phyloP scores from a whole-genome alignment of 2,113 vertebrate species.

The Montifringilla adamsi region DNA sequence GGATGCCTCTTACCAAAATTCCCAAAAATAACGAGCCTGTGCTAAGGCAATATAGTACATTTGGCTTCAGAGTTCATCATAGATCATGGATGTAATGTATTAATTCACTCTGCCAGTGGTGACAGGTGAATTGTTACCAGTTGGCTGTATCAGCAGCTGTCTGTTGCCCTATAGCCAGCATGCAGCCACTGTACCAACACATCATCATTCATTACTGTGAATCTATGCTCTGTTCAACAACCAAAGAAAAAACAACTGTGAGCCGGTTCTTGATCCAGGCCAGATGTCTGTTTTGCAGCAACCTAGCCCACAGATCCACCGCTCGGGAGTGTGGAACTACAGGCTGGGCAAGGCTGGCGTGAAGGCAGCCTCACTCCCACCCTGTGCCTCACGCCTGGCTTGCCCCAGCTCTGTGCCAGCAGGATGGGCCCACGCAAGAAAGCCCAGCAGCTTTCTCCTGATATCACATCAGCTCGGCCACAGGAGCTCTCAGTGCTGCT shows the following conservation, averaged over 20 bases:
- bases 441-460: neutral
- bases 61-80: neutral
- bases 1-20: neutral
- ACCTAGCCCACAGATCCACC: neutral
- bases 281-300: neutral
- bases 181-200: neutral
- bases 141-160: neutral
- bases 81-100: neutral
- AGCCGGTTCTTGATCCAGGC: neutral
- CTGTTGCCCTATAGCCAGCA: neutral
- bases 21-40: neutral
- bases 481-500: neutral
- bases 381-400: accelerated
- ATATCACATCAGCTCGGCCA: accelerated
- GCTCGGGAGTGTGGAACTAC: neutral
- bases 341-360: neutral
- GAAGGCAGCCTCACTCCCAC: neutral
- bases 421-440: accelerated
- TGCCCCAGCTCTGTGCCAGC: neutral
- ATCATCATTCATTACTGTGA: neutral
- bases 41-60: neutral
- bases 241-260: neutral
- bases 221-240: neutral
- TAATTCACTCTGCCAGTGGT: neutral
- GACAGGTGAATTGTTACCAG: neutral